Base-by-base conservation (phyloP, 2,888 invertebrate species). In the Pogonocherus hispidulus region DNA sequence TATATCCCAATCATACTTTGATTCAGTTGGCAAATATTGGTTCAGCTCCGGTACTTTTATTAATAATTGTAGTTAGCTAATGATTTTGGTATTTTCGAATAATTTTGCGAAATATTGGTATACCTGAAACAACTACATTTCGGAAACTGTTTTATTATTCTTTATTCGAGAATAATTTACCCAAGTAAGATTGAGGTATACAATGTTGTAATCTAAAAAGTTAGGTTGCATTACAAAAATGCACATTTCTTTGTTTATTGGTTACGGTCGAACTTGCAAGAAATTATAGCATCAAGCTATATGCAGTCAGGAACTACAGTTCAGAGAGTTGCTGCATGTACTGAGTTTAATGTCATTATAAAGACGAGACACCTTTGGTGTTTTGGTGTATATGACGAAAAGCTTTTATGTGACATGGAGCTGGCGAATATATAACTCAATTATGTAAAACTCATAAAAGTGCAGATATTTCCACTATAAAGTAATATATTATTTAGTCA, bases 1-100 rank as follows among this genome's bases (percentile, higher is more conserved):
- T n/a, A n/a, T n/a, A n/a, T n/a, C n/a, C n/a, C 3, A 27, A 5
- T 27, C 27, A 8, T 27, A 8, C 27, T 5, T 27, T 73, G 18
- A 55, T 37, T 35, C 6, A 8, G 0, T 22, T 41, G 19, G 6
- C 14, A 52, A 23, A 27, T 41, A 41, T 41, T 41, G 11, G 14
- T 14, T 41, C 41, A 41, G n/a, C n/a, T 41, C 2, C 14, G 14
- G 14, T n/a, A 14, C 2, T 14, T 41, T 9, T 14, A 37, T 11
- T 37, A 37, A 11, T 37, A 37, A 37, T 41, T 41, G 16, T 5
- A 1, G 1, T 41, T 41, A 11, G 32, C 32, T 11, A n/a, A n/a
- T n/a, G n/a, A n/a, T 32, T 6, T 2, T 11, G 32, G 32, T 32
- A 32, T 32, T 32, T 32, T 32, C 11, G 8, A 11, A 1, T 9